Base-by-base conservation (phyloP, 2,113 vertebrate genomes). In the Fukomys damarensis region DNA sequence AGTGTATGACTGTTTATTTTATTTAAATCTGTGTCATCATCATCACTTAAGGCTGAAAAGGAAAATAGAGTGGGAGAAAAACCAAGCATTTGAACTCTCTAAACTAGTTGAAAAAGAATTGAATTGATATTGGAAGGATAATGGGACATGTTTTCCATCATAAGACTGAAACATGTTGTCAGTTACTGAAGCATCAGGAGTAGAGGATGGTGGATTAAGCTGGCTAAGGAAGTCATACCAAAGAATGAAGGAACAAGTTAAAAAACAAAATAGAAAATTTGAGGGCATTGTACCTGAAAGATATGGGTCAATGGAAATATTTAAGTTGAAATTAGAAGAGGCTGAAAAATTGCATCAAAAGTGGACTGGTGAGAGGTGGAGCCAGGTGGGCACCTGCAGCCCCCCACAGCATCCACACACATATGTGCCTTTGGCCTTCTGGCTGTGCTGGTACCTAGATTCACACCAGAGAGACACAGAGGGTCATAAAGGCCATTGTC, bases 1-100 rank as follows among this genome's bases (percentile, higher is more conserved):
- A 99, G 89, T 99, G 99, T 99, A 99, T 99, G 99, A 99, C 99
- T 92, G 99, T 99, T 98, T 99, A 99, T 98, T 99, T 99, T 97
- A 98, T 99, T 99, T 98, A 99, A 98, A 98, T 99, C 99, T 41
- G 98, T 98, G 0, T 99, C 99, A 0, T 98, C 96, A 70, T 95
- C 98, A 38, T 99, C 99, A 97, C 98, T 98, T 93, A 99, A 98
- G 97, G 99, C 98, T 56, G 99, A 99, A 97, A 94, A 99, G 99
- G 98, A 98, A 99, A 84, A 91, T 98, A 87, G 99, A 99, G 97
- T 98, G 97, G 91, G 99, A 99, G 89, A 99, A 99, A 97, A 98
- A 98, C n/a, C 98, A 98, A 94, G 98, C 98, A 30, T 98, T 99
- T 68, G 99, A 99, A 96, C 99, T 99, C 99, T 58, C 56, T 58